phyloP scores from a whole-genome alignment of 2,888 invertebrate species.

The Cantharis lateralis region DNA sequence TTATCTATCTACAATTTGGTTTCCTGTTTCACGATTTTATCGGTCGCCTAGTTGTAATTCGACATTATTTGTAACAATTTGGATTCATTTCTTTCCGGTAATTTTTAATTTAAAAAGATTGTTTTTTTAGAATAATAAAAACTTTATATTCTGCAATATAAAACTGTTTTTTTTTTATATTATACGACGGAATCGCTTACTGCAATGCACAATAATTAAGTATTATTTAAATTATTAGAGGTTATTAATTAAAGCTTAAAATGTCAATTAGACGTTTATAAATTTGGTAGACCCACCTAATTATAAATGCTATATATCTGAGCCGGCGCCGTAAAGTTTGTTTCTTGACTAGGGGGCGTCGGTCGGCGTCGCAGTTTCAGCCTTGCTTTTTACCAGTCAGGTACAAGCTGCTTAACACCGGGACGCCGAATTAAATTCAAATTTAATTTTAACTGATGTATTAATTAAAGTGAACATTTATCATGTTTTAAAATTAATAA shows the following conservation, averaged over 20 bases:
- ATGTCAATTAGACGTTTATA: slow-evolving; percentile 10
- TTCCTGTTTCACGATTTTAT: too few species aligned
- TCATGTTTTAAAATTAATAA: not conserved
- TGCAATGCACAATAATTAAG: not conserved
- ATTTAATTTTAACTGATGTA: not conserved
- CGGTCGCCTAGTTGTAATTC: too few species aligned
- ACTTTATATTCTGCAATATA: not conserved
- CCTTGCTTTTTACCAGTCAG: slow-evolving; percentile 34
- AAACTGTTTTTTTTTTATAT: not conserved
- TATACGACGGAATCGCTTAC: not conserved
- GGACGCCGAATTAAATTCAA: not conserved
- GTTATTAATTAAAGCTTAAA: not conserved
- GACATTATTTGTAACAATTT: too few species aligned
- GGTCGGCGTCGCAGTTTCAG: slow-evolving; percentile 37
- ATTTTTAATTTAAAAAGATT: too few species aligned
- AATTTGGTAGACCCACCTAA: slow-evolving; percentile 22
- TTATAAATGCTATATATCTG: slow-evolving; percentile 32
- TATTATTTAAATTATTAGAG: not conserved
- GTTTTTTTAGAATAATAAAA: not conserved
- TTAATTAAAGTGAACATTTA: not conserved
- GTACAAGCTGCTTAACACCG: slow-evolving; percentile 24
- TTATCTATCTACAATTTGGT: too few species aligned
- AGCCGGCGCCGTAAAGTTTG: slow-evolving; percentile 39
- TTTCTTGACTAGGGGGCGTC: slow-evolving; percentile 36
- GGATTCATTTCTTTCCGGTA: too few species aligned